phyloP scores from a whole-genome alignment of 2,113 vertebrate genomes.

The Thermophis baileyi region DNA sequence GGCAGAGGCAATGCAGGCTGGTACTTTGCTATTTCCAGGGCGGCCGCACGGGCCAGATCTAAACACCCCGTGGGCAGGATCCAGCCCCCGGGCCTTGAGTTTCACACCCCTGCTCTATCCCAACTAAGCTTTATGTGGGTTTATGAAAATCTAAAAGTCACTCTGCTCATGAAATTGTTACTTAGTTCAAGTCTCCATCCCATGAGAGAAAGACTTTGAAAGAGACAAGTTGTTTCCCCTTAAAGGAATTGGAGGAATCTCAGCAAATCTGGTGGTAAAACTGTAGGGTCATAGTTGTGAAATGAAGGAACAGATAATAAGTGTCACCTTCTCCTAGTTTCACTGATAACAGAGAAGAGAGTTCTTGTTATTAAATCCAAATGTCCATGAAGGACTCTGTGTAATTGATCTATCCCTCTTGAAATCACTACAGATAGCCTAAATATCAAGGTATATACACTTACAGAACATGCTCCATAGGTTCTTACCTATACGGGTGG shows the following conservation, averaged over 20 bases:
- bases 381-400: neutral
- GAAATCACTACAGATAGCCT: neutral
- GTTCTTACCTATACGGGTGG: neutral
- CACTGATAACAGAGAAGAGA: neutral
- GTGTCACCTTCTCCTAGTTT: neutral
- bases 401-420: neutral
- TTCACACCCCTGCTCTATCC: neutral
- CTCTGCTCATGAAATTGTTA: neutral
- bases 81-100: too few species aligned
- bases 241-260: neutral
- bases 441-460: neutral
- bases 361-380: neutral
- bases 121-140: constrained; percentile 6
- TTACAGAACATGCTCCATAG: neutral
- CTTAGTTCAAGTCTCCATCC: neutral
- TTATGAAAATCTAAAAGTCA: constrained; percentile 1
- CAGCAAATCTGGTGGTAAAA: neutral
- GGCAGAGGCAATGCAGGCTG: too few species aligned
- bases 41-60: too few species aligned
- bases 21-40: too few species aligned
- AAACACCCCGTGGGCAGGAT: too few species aligned
- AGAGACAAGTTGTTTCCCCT: too few species aligned
- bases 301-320: neutral
- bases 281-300: neutral
- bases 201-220: neutral